Conservation (phyloP, 2,797 vertebrate genomes). For the Brachyrhaphis roseni region DNA sequence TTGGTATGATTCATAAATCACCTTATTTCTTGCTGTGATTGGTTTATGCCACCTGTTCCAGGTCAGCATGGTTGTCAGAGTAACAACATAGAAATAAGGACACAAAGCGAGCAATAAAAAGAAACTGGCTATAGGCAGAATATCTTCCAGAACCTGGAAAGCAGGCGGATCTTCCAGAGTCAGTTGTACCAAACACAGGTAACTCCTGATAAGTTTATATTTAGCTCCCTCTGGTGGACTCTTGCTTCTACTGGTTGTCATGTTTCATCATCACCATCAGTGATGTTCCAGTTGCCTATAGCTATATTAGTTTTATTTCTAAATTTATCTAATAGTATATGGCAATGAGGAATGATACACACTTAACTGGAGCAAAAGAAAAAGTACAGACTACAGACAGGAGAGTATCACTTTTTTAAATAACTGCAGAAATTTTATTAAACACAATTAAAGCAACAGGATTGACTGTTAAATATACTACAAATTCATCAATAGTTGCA, state of each 20-base stretch:
- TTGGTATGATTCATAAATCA: conserved; percentile 13
- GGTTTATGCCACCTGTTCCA: conserved; percentile 28
- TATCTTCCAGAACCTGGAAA: conserved; percentile 45
- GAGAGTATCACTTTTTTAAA: not conserved
- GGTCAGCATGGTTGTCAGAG: conserved; percentile 21
- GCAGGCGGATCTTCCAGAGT: conserved; percentile 14
- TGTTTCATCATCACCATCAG: not conserved
- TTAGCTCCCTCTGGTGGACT: conserved; percentile 65
- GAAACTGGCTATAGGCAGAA: conserved; percentile 39
- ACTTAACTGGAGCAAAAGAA: not conserved
- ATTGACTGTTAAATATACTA: not conserved
- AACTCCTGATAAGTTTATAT: conserved; percentile 16
- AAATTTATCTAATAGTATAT: not conserved
- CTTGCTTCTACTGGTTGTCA: conserved; percentile 8
- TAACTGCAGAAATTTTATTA: not conserved
- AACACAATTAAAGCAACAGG: not conserved
- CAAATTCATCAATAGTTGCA: not conserved
- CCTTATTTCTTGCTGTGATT: conserved; percentile 9
- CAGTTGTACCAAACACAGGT: not conserved
- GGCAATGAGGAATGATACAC: not conserved
- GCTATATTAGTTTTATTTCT: not conserved
- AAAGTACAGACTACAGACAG: not conserved
- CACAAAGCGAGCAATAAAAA: conserved; percentile 2
- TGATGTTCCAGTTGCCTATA: not conserved
- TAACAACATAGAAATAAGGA: conserved; percentile 36